Evolutionary conservation across 2,797 vertebrate genomes (phyloP), one percentile per base, ranked within the genome.

Genomic region (Esox lucius): DNA sequence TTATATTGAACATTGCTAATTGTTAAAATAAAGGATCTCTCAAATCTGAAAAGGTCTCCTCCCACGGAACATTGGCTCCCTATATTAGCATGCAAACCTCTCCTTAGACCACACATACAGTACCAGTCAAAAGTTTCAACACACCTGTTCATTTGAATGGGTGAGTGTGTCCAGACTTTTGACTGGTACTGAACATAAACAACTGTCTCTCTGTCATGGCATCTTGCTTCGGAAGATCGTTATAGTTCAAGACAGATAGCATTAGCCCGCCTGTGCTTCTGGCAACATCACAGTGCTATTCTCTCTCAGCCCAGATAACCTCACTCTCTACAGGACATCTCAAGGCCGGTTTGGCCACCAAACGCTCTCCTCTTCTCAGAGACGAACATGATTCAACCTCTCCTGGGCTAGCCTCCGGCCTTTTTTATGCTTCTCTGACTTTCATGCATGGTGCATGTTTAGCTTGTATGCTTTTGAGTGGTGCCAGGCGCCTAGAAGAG

Each of bases 381-480:
- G 48, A 42, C 71, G 64, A 69, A 78, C 78, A 64, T 68, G 69
- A 77, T 70, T 66, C 46, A 22, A 33, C 74, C 76, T 22, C 22
- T 24, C 22, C 42, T 46, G 42, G 42, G 42, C 42, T 75, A 39
- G 35, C 81, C 33, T 24, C 39, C 28, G 70, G 81, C 46, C 1
- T 59, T 24, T 53, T 15, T 77, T 79, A 68, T 74, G 62, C 66
- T 74, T 67, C 68, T 73, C 75, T 80, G 16, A 59, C 68, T n/a
- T n/a, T 24, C 53, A 56, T 22, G 53, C 53, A 22, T 74, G 6
- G 51, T 19, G 67, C 67, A 31, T 64, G 62, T 68, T 62, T 68
- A 71, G 61, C 77, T 82, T 75, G 74, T 75, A 28, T 74, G 70
- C 59, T 75, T 46, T 48, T 68, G 39, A 68, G 33, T 74, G 61